phyloP scores from a whole-genome alignment of 2,797 vertebrate species.

The Crocidura indochinensis region DNA sequence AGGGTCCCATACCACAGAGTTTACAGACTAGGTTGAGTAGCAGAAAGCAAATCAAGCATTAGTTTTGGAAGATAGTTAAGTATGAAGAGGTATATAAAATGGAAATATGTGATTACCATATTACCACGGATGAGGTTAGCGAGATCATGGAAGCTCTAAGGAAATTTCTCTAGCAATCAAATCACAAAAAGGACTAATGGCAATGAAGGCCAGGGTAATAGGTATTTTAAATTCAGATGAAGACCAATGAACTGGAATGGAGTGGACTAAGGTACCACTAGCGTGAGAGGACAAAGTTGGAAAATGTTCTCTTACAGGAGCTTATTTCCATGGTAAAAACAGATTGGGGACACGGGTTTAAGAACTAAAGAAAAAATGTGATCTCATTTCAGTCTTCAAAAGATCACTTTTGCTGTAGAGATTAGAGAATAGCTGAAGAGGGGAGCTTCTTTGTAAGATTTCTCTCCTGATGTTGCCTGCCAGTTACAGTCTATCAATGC shows the following conservation, averaged over 20 bases:
- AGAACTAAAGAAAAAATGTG: not conserved
- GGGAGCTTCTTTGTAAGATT: not conserved
- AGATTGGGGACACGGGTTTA: not conserved
- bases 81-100: not conserved
- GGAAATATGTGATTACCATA: not conserved
- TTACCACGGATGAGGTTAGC: fast-evolving
- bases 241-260: not conserved
- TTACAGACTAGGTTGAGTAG: not conserved
- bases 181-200: not conserved
- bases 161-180: not conserved
- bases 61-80: not conserved
- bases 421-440: not conserved
- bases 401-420: not conserved
- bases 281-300: not conserved
- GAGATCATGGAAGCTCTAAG: not conserved
- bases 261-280: not conserved
- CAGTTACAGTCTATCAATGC: not conserved
- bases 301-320: not conserved
- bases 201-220: not conserved
- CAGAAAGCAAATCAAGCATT: not conserved
- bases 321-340: not conserved
- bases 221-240: not conserved
- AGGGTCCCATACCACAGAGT: not conserved
- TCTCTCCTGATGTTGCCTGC: not conserved
- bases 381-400: slow-evolving; percentile 16